Base-by-base conservation (phyloP, 2,113 vertebrate species). In the Grallaria varia region DNA sequence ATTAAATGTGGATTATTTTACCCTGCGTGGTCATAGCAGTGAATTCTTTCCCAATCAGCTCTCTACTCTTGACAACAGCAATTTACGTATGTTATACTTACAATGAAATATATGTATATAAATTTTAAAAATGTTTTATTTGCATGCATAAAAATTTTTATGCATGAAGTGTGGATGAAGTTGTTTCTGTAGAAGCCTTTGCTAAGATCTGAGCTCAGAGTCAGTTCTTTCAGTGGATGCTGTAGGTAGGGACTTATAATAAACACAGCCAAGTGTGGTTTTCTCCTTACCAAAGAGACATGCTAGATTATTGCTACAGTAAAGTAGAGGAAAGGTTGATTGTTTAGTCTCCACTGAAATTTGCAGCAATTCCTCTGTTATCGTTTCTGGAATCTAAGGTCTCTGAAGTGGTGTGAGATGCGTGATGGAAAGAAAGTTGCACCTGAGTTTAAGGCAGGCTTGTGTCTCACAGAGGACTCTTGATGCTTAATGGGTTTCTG, bases 401-500 rank as follows among this genome's bases (percentile, higher is more conserved):
- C 35, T 56, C 47, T 56, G 30, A 55, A 67, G 50, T 52, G 25
- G 4, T 56, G 14, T 16, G 49, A 87, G 47, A 49, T 79, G 23
- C 19, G 11, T 1, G 1, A 35, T 58, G 37, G 27, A 67, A 14
- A 67, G 62, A 47, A 76, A 66, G 4, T 37, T 82, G 9, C 14
- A 14, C 16, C 23, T 17, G 18, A 37, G 3, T 60, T 85, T 53
- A 58, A 78, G 23, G 20, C 66, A 14, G 31, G 25, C 9, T n/a
- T 67, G 3, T 9, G 35, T 60, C 58, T 63, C 12, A 8, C 31
- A 59, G 56, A 16, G 0, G 0, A 12, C 9, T 49, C 24, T 19
- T 82, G 49, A 45, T 84, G 30, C 12, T 37, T 53, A 28, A 33
- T 37, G 19, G 12, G 13, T 78, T 91, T 89, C 35, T 93, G 33